Percentiles rank a stretch among this genome's conserved stretches.
Conservation (phyloP, 2,888 invertebrate genomes). For the Perithous albicinctus region DNA sequence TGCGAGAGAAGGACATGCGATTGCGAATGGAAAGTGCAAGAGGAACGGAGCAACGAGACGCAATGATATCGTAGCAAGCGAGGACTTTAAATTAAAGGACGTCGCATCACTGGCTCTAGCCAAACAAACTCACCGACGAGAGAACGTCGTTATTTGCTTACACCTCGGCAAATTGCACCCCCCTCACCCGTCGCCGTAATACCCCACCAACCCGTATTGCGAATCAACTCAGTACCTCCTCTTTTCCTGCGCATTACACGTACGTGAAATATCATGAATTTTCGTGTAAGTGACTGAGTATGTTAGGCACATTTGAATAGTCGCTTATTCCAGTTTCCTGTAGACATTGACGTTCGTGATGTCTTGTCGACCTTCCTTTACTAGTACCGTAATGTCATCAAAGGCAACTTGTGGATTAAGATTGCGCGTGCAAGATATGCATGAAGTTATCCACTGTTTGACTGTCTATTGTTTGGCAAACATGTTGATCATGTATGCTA, state of each 20-base stretch:
- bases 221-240: constrained; percentile 6
- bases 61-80: constrained; percentile 74
- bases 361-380: background rate
- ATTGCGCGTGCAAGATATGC: background rate
- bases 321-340: background rate
- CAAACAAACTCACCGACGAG: constrained; percentile 81
- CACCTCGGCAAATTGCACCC: constrained; percentile 83
- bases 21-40: background rate
- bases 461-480: background rate
- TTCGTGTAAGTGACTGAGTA: background rate
- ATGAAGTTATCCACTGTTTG: background rate
- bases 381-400: background rate
- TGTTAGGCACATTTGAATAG: background rate
- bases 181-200: constrained; percentile 21
- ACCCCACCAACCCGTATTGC: background rate
- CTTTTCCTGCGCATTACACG: background rate
- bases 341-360: background rate
- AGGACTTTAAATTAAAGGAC: constrained; percentile 83
- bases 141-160: constrained; percentile 80
- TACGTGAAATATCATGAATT: background rate
- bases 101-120: constrained; percentile 79
- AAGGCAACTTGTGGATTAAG: background rate
- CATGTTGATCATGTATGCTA: background rate
- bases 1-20: background rate
- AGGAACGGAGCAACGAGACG: constrained; percentile 37